Base-by-base conservation (phyloP, 2,888 invertebrate genomes). In the Theretra japonica region DNA sequence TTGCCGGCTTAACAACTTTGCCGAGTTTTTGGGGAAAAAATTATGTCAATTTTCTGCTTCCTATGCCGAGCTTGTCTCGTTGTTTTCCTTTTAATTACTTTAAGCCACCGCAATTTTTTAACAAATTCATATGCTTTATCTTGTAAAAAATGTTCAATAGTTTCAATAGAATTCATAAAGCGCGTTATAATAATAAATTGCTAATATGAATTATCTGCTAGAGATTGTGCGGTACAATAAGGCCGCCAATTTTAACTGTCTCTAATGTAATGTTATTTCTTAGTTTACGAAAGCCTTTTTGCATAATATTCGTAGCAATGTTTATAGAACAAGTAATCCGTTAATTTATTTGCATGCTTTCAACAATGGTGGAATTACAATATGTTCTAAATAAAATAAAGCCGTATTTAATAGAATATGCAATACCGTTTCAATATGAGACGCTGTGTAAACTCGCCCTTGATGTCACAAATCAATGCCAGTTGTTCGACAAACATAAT, bases 1-100 rank as follows among this genome's bases (percentile, higher is more conserved):
- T 65, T 48, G 25, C 41, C 21, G 62, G 62, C 62, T 62, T 62
- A 62, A 33, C 60, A 62, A 65, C 48, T 65, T 65, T 23, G 23
- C 2, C 53, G 53, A 23, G 23, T 65, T 65, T 65, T 65, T 65
- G 11, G 6, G 15, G 2, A 48, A 48, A 48, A 65, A 65, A 48
- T 65, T 48, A 48, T 41, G 21, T 4, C 21, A 65, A 17, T 48
- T 65, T 48, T 65, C 23, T 23, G 65, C 23, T 4, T 48, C 23
- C 23, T 23, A 21, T 8, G 17, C 23, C 30, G 21, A 48, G 65
- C 23, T 65, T 65, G 65, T 48, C 23, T 17, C 5, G 48, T 48
- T 48, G 65, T 48, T 65, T 23, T 62, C 62, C 4, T 48, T 65
- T 48, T 65, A 65, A 23, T 65, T 65, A 65, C 17, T 23, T 48